A percentile compares a stretch with the other conserved stretches of the same genome.
Conservation (phyloP, 2,888 invertebrate species). For the Ennomos fuscantarius region DNA sequence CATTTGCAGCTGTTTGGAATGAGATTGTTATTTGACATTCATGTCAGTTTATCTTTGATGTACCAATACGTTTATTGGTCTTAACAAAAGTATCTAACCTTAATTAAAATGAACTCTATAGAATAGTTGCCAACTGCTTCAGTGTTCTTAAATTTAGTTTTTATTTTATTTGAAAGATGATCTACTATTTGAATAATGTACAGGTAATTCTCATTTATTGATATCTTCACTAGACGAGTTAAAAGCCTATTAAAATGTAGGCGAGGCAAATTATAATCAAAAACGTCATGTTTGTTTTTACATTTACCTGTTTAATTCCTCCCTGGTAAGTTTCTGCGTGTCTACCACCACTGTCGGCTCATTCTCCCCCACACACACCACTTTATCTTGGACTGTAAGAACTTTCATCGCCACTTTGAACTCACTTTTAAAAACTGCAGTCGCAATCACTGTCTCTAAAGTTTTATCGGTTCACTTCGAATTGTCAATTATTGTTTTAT, state of each 20-base stretch:
- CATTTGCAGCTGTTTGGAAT: conserved; percentile 15
- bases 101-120: too few relatives aligned
- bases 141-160: neutral
- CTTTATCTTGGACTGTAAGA: conserved; percentile 69
- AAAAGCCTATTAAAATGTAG: too few relatives aligned
- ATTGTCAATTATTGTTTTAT: neutral
- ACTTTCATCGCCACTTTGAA: conserved; percentile 69
- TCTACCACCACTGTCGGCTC: conserved; percentile 69
- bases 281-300: too few relatives aligned
- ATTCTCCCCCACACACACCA: conserved; percentile 68
- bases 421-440: conserved; percentile 16
- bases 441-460: conserved; percentile 16
- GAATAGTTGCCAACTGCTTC: too few relatives aligned
- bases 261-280: too few relatives aligned
- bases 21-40: conserved; percentile 24
- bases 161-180: too few relatives aligned
- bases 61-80: too few relatives aligned
- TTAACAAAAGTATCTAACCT: too few relatives aligned
- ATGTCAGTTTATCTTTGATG: conserved; percentile 8
- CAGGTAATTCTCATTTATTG: too few relatives aligned
- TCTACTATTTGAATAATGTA: too few relatives aligned
- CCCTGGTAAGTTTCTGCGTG: conserved; percentile 63
- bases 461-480: conserved; percentile 5
- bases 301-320: conserved; percentile 75
- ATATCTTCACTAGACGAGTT: too few relatives aligned